Evolutionary conservation across 2,113 vertebrate species (phyloP).

Genomic region (Labrus mixtus): DNA sequence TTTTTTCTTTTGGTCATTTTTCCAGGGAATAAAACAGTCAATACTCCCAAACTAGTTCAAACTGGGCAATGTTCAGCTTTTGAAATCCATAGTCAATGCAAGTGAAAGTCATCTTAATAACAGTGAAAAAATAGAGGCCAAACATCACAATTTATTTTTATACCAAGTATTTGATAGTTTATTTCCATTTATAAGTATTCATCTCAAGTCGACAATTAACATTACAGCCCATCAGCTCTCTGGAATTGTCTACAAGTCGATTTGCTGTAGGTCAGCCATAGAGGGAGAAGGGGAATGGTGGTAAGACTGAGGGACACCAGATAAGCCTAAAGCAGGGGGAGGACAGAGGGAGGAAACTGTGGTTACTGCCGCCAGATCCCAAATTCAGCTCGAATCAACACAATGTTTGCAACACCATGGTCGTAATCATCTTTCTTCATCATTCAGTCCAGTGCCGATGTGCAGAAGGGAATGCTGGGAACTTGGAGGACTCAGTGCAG

Average conservation of each 20-base stretch:
- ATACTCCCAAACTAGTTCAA: too few relatives aligned
- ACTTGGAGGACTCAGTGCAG: constrained; percentile 83
- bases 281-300: constrained; percentile 39
- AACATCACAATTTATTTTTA: constrained; percentile 3
- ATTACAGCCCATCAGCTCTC: constrained; percentile 69
- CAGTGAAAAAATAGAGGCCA: background rate
- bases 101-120: background rate
- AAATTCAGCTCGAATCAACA: constrained; percentile 61
- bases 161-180: constrained; percentile 72
- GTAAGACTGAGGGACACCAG: constrained; percentile 62
- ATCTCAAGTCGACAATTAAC: constrained; percentile 77
- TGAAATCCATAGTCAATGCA: background rate
- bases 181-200: constrained; percentile 79
- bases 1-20: too few relatives aligned
- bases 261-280: constrained; percentile 54
- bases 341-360: constrained; percentile 24
- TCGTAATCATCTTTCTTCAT: constrained; percentile 38
- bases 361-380: constrained; percentile 73
- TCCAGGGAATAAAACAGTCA: too few relatives aligned
- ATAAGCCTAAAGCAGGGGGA: constrained; percentile 54
- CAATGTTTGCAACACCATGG: constrained; percentile 26
- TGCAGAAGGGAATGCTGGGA: constrained; percentile 85
- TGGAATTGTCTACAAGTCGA: constrained; percentile 67
- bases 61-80: background rate
- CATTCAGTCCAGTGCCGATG: constrained; percentile 76